Conservation (phyloP, 2,888 invertebrate genomes). For the Noctua pronuba region DNA sequence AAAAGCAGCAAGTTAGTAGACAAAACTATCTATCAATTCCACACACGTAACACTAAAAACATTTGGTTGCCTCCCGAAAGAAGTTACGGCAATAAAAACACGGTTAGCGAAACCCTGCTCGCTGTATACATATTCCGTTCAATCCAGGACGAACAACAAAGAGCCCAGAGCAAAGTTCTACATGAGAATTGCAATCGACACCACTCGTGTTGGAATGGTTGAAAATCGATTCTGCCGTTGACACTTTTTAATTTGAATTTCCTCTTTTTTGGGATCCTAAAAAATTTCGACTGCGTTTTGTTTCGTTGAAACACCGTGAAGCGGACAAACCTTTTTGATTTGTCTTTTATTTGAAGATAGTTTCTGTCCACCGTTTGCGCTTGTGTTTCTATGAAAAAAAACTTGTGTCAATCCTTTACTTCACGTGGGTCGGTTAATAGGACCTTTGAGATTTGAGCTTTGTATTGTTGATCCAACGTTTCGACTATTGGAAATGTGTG, state of each 20-base stretch:
- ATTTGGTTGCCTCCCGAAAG: constrained; percentile 38
- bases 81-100: constrained; percentile 55
- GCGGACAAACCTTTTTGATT: constrained; percentile 49
- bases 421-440: constrained; percentile 2
- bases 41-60: constrained; percentile 36
- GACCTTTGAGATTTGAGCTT: constrained; percentile 42
- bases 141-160: constrained; percentile 64
- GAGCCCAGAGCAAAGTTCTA: constrained; percentile 63
- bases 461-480: constrained; percentile 38
- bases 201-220: constrained; percentile 60
- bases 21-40: constrained; percentile 13
- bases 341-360: constrained; percentile 36
- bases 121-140: constrained; percentile 62
- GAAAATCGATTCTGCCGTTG: constrained; percentile 72
- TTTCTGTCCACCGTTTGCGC: neutral
- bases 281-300: constrained; percentile 53
- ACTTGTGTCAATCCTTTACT: constrained; percentile 7
- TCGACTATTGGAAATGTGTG: constrained; percentile 33
- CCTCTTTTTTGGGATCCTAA: constrained; percentile 66
- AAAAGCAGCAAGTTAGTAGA: neutral
- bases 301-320: constrained; percentile 42
- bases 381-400: constrained; percentile 25
- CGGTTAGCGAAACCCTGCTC: constrained; percentile 15
- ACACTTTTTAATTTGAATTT: constrained; percentile 79
- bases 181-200: constrained; percentile 73